phyloP scores from a whole-genome alignment of 64 coral and sea anemone genomes.

The Actinia equina region DNA sequence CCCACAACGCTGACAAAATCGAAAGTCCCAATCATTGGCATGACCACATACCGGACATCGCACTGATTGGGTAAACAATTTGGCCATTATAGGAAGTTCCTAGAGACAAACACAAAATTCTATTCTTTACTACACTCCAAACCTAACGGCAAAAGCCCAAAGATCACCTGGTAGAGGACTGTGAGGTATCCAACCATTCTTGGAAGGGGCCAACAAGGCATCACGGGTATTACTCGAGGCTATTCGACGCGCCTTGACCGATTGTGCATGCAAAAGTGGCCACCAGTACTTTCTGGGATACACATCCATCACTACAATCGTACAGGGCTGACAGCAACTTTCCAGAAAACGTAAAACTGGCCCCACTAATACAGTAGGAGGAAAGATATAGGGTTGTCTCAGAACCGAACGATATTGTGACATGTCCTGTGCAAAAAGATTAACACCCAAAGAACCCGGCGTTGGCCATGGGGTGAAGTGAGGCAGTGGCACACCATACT shows the following conservation, averaged over 20 bases:
- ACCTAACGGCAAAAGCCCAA: slow-evolving; percentile 18
- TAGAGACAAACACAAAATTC: background rate
- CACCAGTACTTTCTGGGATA: slow-evolving; percentile 9
- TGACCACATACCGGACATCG: slow-evolving; percentile 31
- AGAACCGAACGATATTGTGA: background rate
- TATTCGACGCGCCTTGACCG: background rate
- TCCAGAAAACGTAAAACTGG: background rate
- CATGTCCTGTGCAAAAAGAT: slow-evolving; percentile 29
- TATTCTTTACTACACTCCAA: background rate
- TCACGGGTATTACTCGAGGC: background rate
- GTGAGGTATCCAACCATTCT: background rate
- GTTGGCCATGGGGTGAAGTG: too few species aligned
- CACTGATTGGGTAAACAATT: slow-evolving; percentile 32
- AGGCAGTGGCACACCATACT: too few species aligned
- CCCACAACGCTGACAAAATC: slow-evolving; percentile 58
- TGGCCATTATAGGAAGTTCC: slow-evolving; percentile 31
- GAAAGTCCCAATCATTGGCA: slow-evolving; percentile 50
- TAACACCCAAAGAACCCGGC: slow-evolving; percentile 9
- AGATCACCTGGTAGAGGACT: background rate
- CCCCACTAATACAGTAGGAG: background rate
- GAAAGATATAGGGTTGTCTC: slow-evolving; percentile 35
- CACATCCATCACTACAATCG: background rate
- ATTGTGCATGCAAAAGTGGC: background rate
- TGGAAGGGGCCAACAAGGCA: slow-evolving; percentile 4
- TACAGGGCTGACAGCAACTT: background rate